Percentiles rank a stretch among this genome's conserved stretches.
Evolutionary conservation across 2,113 vertebrate genomes (phyloP).

Genomic region (Nothobranchius kuhntae): DNA sequence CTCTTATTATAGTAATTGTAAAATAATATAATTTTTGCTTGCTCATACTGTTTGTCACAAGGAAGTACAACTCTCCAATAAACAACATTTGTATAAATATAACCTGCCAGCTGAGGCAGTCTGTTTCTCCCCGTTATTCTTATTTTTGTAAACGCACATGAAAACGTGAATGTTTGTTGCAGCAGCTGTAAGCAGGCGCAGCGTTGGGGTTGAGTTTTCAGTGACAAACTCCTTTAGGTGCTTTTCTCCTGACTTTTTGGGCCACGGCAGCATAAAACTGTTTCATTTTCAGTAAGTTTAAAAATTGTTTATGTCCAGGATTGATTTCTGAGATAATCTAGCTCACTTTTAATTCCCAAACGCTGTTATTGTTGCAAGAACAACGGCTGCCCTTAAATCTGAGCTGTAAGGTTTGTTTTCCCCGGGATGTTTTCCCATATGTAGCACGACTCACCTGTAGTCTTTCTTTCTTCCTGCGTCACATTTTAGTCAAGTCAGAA

Average conservation of each 20-base stretch:
- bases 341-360: too few relatives aligned
- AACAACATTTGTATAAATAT: background rate
- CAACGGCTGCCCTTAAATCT: background rate
- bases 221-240: background rate
- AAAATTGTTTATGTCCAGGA: too few relatives aligned
- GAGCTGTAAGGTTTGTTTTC: background rate
- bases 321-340: too few relatives aligned
- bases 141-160: background rate
- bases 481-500: slow-evolving; percentile 26
- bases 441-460: slow-evolving; percentile 14
- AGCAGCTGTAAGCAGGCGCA: background rate
- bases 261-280: too few relatives aligned
- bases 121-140: background rate
- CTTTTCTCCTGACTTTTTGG: background rate
- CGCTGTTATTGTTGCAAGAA: too few relatives aligned
- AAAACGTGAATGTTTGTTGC: background rate
- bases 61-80: background rate
- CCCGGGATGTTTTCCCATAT: slow-evolving; percentile 5
- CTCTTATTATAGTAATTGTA: too few relatives aligned
- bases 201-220: background rate
- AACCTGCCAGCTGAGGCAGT: background rate
- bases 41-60: too few relatives aligned
- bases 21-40: too few relatives aligned
- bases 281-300: too few relatives aligned
- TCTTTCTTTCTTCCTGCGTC: slow-evolving; percentile 12